Base-by-base conservation (phyloP, 2,888 invertebrate species). In the Phengaris arion region DNA sequence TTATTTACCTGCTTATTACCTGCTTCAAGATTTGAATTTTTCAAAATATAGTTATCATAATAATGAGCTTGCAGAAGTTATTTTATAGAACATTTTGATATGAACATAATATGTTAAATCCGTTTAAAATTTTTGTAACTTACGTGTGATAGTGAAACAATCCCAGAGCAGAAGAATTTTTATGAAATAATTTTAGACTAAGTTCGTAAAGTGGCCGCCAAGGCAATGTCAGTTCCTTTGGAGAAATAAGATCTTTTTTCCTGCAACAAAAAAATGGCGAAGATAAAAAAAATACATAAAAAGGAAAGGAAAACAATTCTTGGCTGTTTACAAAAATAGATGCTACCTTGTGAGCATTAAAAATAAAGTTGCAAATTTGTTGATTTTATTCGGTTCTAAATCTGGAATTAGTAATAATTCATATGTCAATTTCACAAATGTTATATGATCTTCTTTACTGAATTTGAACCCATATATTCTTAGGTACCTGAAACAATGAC, bases 361-460 rank as follows among this genome's bases (percentile, higher is more conserved):
- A 78, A 98, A 94, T 79, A 96, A 91, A n/a, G 94, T 94, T 15
- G 95, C 94, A 89, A 96, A 96, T 85, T 96, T 96, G 82, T 95
- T 95, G 68, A 98, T 93, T 83, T 97, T 94, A 78, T 95, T 94
- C 77, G 96, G 95, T 86, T 98, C 97, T 77, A 98, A 91, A 81
- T 97, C 95, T 68, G 97, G 96, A 82, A 97, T 96, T 13, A 95
- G 95, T 55, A 97, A 89, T 77, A 98, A 89, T 84, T 98, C 96
- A 87, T 96, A 97, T 77, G 96, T 94, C 76, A 98, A 87, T 83
- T 97, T 96, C 70, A 98, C 95, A 73, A 99, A 94, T 22, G 94
- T 90, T 74, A 98, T 94, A 86, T 99, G 98, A 86, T 98, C 98
- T 81, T 97, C 96, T 87, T 98, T 98, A 1, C 96, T 96, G 89